Evolutionary conservation across 1,140 invertebrate genomes (phyloP), one percentile per base, ranked within the genome.

Genomic region (Solen grandis): DNA sequence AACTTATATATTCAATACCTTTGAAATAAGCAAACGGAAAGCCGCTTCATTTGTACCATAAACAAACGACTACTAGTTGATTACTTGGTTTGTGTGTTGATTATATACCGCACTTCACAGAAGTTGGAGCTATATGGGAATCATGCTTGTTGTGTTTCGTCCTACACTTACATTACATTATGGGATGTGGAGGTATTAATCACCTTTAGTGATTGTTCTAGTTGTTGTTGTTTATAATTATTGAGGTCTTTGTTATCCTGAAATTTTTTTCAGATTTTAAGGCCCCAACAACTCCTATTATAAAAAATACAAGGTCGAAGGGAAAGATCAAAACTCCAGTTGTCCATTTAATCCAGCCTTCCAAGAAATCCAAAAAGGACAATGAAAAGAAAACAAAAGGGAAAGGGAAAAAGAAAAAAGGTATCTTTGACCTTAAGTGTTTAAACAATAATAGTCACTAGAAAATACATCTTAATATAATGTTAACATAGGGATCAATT

Each of bases 251-350:
- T n/a, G n/a, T n/a, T n/a, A 57, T 10, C 54, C 5, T 8, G 8
- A 29, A 8, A 35, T 22, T n/a, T 27, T 29, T 57, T 38, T 14
- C 38, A 76, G 74, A 76, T 65, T 76, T 76, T 66, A 41, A 41
- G 19, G 60, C 41, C 41, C 74, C 74, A 0, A 66, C 54, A 66
- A 76, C 74, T 55, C 60, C 74, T 36, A n/a, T 46, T 10, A 52
- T 36, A n/a, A 76, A 66, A 36, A 60, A 60, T 29, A 65, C 74
- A 5, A 52, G 46, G 27, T 22, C 41, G 55, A 76, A 66, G 41
- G 2, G 27, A 8, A 76, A 76, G 50, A 52, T 76, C 29, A 76
- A 76, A 33, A 76, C 74, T 36, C 74, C 74, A 2, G 74, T 76
- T 65, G 74, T 76, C 1, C 54, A 50, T 19, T 60, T 76, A 36